Evolutionary conservation across 1,140 invertebrate genomes (phyloP), one percentile per base, ranked within the genome.

Genomic region (Drosophila sechellia): DNA sequence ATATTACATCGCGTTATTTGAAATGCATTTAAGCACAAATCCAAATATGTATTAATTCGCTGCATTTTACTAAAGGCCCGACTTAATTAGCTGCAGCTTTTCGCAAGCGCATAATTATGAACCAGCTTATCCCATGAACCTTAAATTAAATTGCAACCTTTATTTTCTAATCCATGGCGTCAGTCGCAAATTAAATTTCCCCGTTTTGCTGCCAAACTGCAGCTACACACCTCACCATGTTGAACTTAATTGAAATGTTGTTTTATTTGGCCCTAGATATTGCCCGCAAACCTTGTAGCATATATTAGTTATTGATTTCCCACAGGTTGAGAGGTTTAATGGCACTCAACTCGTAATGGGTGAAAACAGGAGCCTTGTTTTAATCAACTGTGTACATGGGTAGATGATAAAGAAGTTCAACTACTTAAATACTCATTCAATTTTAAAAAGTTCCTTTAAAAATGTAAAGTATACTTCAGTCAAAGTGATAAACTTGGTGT

Each of bases 201-300:
- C n/a, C 58, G 43, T 34, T 53, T 60, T 34, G n/a, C 27, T 17
- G 39, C 34, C 58, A 52, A 59, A 54, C 53, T 57, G 49, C 56
- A 57, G 43, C 40, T 52, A 20, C 52, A 52, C 55, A 34, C 37
- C 15, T 20, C 48, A 54, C 56, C 66, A 64, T 79, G 81, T 87
- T 78, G 49, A 50, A 60, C 46, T 81, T 86, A 86, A 86, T 86
- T 86, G 61, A 87, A 78, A 72, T 78, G 74, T 65, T 85, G 81
- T 70, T 73, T 77, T 69, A 57, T 40, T 64, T 39, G 54, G 53
- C 55, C 64, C 42, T 22, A 61, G 48, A 69, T 46, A 65, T 42
- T 6, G 43, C 37, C 37, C n/a, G 54, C 31, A 15, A n/a, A 53
- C 79, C 79, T 65, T 46, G 37, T 42, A 22, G 25, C 61, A 52